Conservation (phyloP, 2,888 invertebrate species). For the Brachylomia viminalis region DNA sequence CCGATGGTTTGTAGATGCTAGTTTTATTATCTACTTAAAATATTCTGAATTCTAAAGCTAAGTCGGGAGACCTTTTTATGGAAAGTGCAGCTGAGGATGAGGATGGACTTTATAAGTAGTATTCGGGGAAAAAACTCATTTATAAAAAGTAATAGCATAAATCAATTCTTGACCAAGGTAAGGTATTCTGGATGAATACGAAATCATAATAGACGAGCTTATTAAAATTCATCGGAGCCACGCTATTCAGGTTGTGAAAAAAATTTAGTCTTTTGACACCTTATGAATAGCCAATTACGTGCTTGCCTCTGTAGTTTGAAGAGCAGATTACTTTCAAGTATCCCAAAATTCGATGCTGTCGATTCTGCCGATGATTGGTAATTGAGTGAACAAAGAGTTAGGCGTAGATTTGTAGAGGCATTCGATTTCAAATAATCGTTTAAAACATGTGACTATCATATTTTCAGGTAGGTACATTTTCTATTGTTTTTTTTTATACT, state of each 20-base stretch:
- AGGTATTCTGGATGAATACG: slow-evolving; percentile 78
- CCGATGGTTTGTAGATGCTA: slow-evolving; percentile 69
- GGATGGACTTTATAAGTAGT: slow-evolving; percentile 65
- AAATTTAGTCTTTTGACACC: slow-evolving; percentile 71
- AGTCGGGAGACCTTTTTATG: slow-evolving; percentile 36
- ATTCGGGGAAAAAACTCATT: slow-evolving; percentile 73
- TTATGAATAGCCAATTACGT: slow-evolving; percentile 66
- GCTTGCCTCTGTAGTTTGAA: slow-evolving; percentile 44
- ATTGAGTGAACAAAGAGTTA: slow-evolving; percentile 30
- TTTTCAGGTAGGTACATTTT: slow-evolving; percentile 1
- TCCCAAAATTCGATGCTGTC: slow-evolving; percentile 37
- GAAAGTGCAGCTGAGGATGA: slow-evolving; percentile 55
- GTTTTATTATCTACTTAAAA: slow-evolving; percentile 55
- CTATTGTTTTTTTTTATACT: background rate
- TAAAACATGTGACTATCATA: slow-evolving; percentile 9
- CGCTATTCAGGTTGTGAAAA: slow-evolving; percentile 77
- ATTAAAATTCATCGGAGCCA: slow-evolving; percentile 79
- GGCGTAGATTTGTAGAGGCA: slow-evolving; percentile 22
- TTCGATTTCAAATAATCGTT: slow-evolving; percentile 14
- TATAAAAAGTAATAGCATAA: slow-evolving; percentile 79
- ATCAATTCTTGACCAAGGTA: slow-evolving; percentile 79
- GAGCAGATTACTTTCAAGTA: slow-evolving; percentile 48
- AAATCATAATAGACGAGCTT: slow-evolving; percentile 77
- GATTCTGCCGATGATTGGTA: slow-evolving; percentile 41
- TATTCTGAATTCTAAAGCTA: slow-evolving; percentile 44